These are phyloP conservation scores for Coelinius sp. DNA, from an alignment of 2,888 invertebrate species.

Conservation along the genomic window DNA sequence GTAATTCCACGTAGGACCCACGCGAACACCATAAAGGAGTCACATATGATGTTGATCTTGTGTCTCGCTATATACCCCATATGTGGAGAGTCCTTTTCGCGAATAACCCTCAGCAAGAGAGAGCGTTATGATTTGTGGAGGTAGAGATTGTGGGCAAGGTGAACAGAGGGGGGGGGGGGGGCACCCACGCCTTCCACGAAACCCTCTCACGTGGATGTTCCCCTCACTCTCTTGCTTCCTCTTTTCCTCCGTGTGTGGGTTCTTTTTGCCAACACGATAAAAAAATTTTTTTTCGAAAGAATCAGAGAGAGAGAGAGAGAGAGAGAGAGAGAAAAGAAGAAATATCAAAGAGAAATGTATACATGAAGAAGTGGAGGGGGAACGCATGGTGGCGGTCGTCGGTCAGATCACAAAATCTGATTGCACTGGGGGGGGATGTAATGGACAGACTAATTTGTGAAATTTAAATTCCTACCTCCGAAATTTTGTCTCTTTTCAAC, in stretches of 20 bases:
- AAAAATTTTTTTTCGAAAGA: conserved; percentile 10
- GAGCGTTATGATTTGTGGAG: conserved; percentile 65
- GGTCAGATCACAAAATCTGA: conserved; percentile 59
- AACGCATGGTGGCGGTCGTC: conserved; percentile 38
- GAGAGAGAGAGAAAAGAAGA: conserved; percentile 1
- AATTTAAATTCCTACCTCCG: conserved; percentile 69
- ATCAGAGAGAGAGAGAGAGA: conserved; percentile 31
- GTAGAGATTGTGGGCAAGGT: conserved; percentile 58
- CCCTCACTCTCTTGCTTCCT: conserved; percentile 33
- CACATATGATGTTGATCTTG: conserved; percentile 54
- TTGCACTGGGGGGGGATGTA: conserved; percentile 66
- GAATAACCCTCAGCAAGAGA: conserved; percentile 39
- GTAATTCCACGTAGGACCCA: conserved; percentile 34
- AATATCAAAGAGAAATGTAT: conserved; percentile 24
- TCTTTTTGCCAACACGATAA: not conserved
- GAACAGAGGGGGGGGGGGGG: conserved; percentile 54
- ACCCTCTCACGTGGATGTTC: conserved; percentile 45
- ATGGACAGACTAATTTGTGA: conserved; percentile 70
- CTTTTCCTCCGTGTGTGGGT: conserved; percentile 4
- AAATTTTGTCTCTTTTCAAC: conserved; percentile 49
- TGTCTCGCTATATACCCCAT: conserved; percentile 49
- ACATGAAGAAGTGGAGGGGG: not conserved
- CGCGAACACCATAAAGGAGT: conserved; percentile 34
- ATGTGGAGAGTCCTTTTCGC: conserved; percentile 32
- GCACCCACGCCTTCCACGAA: conserved; percentile 68